These are phyloP conservation scores for Altica lythri DNA, from an alignment of 2,888 invertebrate genomes.

Conservation along the genomic window DNA sequence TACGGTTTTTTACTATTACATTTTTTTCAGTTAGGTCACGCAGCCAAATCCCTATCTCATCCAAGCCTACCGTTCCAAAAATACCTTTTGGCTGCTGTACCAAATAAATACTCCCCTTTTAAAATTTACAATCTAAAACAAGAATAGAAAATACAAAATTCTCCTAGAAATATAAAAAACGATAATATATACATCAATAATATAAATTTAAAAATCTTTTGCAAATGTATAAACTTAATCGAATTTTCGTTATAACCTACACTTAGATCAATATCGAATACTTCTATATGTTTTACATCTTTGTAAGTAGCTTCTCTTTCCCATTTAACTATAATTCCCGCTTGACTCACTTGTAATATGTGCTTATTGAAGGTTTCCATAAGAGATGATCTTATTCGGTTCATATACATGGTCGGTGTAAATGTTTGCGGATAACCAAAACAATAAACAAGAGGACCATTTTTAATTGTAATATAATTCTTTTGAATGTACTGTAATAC, in stretches of 20 bases:
- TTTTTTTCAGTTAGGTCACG: too few species aligned
- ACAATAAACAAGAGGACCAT: constrained; percentile 37
- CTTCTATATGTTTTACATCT: neutral
- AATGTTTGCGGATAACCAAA: constrained; percentile 46
- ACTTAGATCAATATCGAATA: constrained; percentile 1
- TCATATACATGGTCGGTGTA: constrained; percentile 48
- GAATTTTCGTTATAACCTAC: neutral
- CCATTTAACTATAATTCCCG: constrained; percentile 40
- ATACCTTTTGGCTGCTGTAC: too few species aligned
- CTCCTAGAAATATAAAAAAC: constrained; percentile 10
- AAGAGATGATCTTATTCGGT: constrained; percentile 47
- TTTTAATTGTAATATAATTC: constrained; percentile 40
- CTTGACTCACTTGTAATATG: constrained; percentile 41
- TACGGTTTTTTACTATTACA: too few species aligned
- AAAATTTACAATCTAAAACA: too few species aligned
- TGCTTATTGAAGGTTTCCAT: constrained; percentile 41
- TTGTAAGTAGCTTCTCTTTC: neutral
- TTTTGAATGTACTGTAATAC: constrained; percentile 43
- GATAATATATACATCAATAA: neutral
- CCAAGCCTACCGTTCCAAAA: too few species aligned
- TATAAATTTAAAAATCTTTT: constrained; percentile 8
- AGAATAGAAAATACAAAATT: too few species aligned
- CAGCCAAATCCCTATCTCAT: too few species aligned
- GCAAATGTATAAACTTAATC: constrained; percentile 12
- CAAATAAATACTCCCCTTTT: too few species aligned